Conservation (phyloP, 2,113 vertebrate species). For the Podarcis muralis region DNA sequence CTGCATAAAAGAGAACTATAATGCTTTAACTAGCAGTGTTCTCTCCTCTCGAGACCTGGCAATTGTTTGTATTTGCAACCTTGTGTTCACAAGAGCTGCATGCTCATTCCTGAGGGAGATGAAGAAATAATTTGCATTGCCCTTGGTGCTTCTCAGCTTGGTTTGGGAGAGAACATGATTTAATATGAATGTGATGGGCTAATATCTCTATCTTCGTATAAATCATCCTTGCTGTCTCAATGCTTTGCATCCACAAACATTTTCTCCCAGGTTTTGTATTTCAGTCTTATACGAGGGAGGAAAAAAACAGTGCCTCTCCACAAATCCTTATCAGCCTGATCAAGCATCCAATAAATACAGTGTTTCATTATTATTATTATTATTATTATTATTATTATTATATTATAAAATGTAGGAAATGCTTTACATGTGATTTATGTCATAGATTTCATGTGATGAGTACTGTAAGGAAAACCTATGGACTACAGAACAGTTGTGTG, state of each 20-base stretch:
- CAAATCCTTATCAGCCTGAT: conserved; percentile 34
- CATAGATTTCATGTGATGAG: conserved; percentile 1
- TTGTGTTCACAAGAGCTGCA: background rate
- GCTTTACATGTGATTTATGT: conserved; percentile 31
- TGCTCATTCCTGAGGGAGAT: background rate
- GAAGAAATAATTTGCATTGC: conserved; percentile 11
- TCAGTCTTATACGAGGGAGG: background rate
- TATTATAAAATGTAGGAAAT: background rate
- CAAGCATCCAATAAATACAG: conserved; percentile 1
- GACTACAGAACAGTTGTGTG: background rate
- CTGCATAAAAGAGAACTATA: background rate
- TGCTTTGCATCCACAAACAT: background rate
- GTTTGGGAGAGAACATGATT: conserved; percentile 16
- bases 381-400: background rate
- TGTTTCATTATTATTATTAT: background rate
- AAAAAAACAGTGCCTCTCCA: background rate
- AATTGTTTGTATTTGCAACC: background rate
- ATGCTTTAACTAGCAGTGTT: background rate
- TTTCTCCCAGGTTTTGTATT: background rate
- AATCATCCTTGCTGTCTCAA: conserved; percentile 36
- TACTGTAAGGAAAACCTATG: conserved; percentile 36
- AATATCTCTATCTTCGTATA: background rate
- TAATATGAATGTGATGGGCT: conserved; percentile 12
- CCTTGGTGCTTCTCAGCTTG: conserved; percentile 22
- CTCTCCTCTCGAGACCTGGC: background rate